phyloP scores from a whole-genome alignment of 2,113 vertebrate species.

The Myiopsitta monachus region DNA sequence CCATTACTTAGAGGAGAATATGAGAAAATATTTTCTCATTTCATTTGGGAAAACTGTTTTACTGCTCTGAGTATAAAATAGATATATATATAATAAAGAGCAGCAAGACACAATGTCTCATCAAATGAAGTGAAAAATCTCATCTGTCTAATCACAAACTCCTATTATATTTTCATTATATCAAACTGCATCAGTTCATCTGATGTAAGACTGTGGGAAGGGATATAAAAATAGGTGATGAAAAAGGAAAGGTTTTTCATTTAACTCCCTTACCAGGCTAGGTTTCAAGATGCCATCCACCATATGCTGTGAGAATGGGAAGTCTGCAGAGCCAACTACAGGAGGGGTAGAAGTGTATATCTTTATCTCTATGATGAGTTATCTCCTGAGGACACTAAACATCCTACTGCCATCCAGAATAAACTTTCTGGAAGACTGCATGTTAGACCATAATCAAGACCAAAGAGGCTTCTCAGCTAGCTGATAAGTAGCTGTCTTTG shows the following conservation, averaged over 20 bases:
- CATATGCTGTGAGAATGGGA: background rate
- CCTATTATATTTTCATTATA: background rate
- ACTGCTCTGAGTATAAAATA: background rate
- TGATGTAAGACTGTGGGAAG: background rate
- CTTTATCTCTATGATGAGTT: background rate
- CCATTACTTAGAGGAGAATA: background rate
- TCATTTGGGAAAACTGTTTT: background rate
- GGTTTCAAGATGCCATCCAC: fast-evolving
- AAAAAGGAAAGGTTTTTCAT: background rate
- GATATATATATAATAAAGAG: background rate
- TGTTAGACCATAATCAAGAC: background rate
- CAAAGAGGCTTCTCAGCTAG: background rate
- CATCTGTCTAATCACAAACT: background rate
- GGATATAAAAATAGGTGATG: background rate
- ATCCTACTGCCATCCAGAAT: background rate
- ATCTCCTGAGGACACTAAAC: background rate
- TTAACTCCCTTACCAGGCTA: background rate
- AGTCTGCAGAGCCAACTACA: background rate
- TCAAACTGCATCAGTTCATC: background rate
- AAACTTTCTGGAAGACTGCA: background rate
- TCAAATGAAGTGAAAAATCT: background rate
- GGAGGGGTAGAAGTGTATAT: background rate
- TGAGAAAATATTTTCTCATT: background rate
- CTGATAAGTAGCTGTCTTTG: background rate
- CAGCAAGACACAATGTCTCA: background rate